Percentiles rank a stretch among this genome's conserved stretches.
Evolutionary conservation across 2,113 vertebrate genomes (phyloP).

Genomic region (Anhinga rufa): DNA sequence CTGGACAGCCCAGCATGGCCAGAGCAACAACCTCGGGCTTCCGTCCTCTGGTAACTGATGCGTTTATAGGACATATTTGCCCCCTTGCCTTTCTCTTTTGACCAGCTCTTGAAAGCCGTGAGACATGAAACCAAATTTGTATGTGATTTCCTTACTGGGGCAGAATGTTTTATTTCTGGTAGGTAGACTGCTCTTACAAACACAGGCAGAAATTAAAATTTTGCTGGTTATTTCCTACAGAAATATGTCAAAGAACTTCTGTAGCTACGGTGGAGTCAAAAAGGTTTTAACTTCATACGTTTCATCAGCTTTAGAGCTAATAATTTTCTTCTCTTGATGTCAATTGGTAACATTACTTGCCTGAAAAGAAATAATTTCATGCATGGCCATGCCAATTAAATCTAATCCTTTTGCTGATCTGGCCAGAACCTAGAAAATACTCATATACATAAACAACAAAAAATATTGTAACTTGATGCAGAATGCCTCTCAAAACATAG

Average conservation of each 20-base stretch:
- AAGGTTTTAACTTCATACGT: background rate
- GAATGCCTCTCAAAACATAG: background rate
- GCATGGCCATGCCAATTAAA: background rate
- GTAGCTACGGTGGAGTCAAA: background rate
- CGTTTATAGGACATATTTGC: background rate
- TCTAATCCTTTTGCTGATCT: background rate
- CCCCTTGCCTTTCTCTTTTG: background rate
- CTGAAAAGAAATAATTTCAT: slow-evolving; percentile 34
- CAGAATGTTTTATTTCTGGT: background rate
- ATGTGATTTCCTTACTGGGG: background rate
- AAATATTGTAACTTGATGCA: background rate
- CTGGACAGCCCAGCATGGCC: background rate
- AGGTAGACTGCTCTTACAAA: background rate
- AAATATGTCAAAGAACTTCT: background rate
- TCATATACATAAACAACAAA: background rate
- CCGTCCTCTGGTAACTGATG: background rate
- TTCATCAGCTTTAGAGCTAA: background rate
- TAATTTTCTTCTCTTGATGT: background rate
- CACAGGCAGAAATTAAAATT: background rate
- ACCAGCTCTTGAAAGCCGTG: background rate
- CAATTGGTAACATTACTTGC: background rate
- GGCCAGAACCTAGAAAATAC: background rate
- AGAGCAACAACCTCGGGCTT: background rate
- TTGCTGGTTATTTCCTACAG: slow-evolving; percentile 1
- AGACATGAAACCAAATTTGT: background rate